Base-by-base conservation (phyloP, 2,113 vertebrate species). In the Monopterus albus region DNA sequence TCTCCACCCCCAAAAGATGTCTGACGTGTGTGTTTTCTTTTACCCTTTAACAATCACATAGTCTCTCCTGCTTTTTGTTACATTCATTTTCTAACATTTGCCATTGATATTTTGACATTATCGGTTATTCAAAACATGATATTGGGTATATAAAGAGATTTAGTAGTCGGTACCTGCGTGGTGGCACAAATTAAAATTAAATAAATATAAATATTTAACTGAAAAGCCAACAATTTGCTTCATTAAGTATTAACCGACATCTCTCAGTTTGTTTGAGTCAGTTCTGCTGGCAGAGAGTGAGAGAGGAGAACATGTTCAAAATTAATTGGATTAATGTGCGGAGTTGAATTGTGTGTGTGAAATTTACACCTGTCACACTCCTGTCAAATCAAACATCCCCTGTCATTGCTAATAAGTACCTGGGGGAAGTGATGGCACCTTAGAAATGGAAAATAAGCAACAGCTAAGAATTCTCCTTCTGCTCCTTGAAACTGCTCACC, bases 261-360 rank as follows among this genome's bases (percentile, higher is more conserved):
- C 17, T 49, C 29, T 29, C 58, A 36, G 23, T 13, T 6, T 42
- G 17, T 46, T 31, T 13, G 31, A 49, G 25, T 40, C 25, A 49
- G 14, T 21, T 59, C 47, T 55, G 33, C 61, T 47, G 39, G 56
- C 51, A 42, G 53, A 77, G 40, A 47, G 35, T 13, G 7, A 50
- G 52, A 40, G 47, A 70, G 13, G 20, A 57, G 31, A 77, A 72
- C 53, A 74, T 46, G 72, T 63, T 90, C 57, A 66, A 59, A 88
- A 89, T 89, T 88, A 91, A 93, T 93, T 93, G 88, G 89, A 85
- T 87, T 80, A 83, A 85, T 79, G 73, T 74, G 74, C 65, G 65
- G 72, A 81, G 69, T 57, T 76, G 76, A 83, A 86, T 75, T 68
- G 66, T 70, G 83, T 78, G 79, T 88, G 88, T 88, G 90, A 90